Evolutionary conservation across 2,888 invertebrate species (phyloP).

Genomic region (Villa cingulata): DNA sequence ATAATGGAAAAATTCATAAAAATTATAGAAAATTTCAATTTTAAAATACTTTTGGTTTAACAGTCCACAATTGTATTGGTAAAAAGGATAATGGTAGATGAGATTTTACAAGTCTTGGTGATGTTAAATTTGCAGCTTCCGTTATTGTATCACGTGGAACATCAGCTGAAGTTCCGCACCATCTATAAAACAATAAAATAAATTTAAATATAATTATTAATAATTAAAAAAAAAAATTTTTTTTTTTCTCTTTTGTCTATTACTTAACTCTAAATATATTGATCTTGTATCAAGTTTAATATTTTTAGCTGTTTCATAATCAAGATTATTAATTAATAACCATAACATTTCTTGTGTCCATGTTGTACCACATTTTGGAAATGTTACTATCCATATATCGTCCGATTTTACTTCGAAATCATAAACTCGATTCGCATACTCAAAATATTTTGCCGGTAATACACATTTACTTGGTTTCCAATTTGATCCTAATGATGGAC

Average conservation of each 20-base stretch:
- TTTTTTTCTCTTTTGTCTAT: too few relatives aligned
- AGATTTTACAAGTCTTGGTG: conserved; percentile 29
- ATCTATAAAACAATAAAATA: not conserved
- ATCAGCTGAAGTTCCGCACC: not conserved
- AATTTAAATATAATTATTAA: too few relatives aligned
- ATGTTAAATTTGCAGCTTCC: conserved; percentile 19
- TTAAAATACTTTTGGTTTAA: conserved; percentile 23
- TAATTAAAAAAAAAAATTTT: too few relatives aligned
- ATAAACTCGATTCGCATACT: not conserved
- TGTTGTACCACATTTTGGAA: conserved; percentile 9
- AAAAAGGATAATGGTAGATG: conserved; percentile 28
- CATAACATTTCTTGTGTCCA: conserved; percentile 12
- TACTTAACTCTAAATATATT: conserved; percentile 5
- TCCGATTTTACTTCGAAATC: conserved; percentile 7
- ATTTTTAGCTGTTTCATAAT: conserved; percentile 7
- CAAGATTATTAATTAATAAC: conserved; percentile 7
- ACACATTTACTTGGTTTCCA: not conserved
- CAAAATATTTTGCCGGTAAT: not conserved
- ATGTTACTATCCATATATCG: conserved; percentile 7
- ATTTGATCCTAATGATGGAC: not conserved
- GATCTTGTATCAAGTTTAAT: conserved; percentile 1
- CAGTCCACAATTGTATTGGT: conserved; percentile 29
- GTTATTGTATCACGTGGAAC: not conserved
- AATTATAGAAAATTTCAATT: not conserved
- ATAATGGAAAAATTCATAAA: not conserved